Evolutionary conservation across 1,140 invertebrate genomes (phyloP), one percentile per base, ranked within the genome.

Genomic region (Lepidurus apus): DNA sequence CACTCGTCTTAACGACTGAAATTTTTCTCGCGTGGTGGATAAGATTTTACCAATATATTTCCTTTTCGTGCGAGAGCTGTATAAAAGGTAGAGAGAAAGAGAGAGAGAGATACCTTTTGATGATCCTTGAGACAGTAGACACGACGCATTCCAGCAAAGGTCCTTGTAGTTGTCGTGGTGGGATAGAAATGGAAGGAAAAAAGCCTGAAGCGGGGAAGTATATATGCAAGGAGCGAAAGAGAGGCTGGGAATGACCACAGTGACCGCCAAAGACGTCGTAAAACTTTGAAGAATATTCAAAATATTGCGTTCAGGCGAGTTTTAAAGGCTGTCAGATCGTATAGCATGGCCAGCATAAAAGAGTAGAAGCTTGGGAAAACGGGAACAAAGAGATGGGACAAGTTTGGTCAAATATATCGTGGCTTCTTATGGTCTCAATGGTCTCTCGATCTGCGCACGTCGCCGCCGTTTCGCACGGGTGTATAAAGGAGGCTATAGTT

Each of bases 121-220:
- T 65, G 53, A 65, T 13, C n/a, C 53, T 65, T 65, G 53, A 65
- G 53, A 65, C 53, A 65, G 53, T 65, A 65, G 53, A 65, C 0
- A 65, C 17, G 21, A 65, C 53, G 53, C 53, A 65, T 65, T 65
- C 53, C 53, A 65, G 53, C 53, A 65, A 65, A 65, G 53, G 53
- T 65, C 53, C 53, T 65, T 65, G 53, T 65, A 34, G 53, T 65
- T 65, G 53, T 65, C 53, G 53, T 65, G 53, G 9, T 7, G 53
- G 53, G 53, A 21, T 13, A 65, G 53, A 9, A 9, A 17, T 65
- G 53, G 53, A n/a, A 65, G 21, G 17, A 47, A 65, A 21, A 21
- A 21, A 1, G 17, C 53, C 53, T 65, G 21, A 1, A 65, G 53
- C 53, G 53, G 53, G 21, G 53, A 65, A 65, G 53, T 13, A 10